These are phyloP conservation scores for Ophthalmolycus amberensis DNA, from an alignment of 2,113 vertebrate species.

Conservation along the genomic window DNA sequence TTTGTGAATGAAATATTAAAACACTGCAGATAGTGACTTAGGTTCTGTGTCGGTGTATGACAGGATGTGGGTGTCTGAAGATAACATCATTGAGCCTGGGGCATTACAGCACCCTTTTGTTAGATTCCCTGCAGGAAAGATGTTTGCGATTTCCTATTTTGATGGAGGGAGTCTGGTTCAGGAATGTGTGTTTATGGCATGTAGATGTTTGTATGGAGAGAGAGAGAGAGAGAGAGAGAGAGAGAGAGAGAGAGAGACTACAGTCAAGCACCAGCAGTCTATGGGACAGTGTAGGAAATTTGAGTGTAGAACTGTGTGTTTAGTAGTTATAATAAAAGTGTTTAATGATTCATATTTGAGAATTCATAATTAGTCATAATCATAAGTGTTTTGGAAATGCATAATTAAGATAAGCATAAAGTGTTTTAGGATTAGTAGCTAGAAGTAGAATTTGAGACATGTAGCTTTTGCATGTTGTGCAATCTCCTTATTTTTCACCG, in stretches of 20 bases:
- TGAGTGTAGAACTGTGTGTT: no score
- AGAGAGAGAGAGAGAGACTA: no score
- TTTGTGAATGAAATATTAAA: neutral
- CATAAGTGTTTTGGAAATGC: no score
- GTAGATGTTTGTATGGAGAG: neutral
- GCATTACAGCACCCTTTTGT: neutral
- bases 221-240: no score
- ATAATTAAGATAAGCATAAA: no score
- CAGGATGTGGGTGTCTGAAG: neutral
- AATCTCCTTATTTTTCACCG: slow-evolving; percentile 28
- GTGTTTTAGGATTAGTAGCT: no score
- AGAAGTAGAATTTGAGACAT: no score
- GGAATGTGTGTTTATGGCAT: neutral
- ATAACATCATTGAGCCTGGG: neutral
- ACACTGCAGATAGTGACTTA: neutral
- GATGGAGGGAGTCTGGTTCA: neutral
- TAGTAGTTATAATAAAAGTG: no score
- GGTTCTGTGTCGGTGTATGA: neutral
- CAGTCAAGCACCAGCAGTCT: no score
- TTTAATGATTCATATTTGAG: no score
- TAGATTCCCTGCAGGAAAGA: neutral
- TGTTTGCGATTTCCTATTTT: neutral
- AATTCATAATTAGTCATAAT: no score
- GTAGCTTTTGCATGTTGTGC: neutral
- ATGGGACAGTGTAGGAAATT: no score